A percentile compares a stretch with the other conserved stretches of the same genome.
Evolutionary conservation across 2,797 vertebrate species (phyloP).

Genomic region (Bryconaethiops microstoma): DNA sequence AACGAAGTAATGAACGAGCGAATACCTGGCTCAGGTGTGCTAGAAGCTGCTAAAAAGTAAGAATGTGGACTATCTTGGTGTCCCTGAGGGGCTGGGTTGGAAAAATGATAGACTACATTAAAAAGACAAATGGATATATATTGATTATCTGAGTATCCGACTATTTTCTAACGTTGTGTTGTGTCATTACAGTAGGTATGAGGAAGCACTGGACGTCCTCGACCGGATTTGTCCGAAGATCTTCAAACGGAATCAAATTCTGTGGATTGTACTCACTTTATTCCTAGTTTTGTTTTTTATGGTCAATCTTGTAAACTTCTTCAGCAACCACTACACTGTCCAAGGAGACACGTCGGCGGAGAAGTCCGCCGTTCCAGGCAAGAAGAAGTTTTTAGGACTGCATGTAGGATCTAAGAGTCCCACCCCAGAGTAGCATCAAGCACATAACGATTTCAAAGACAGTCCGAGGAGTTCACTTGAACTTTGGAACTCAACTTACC

Average conservation of each 20-base stretch:
- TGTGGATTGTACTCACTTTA: constrained; percentile 72
- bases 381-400: constrained; percentile 67
- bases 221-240: constrained; percentile 74
- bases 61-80: not conserved
- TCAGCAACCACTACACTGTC: constrained; percentile 69
- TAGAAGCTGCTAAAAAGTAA: not conserved
- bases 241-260: constrained; percentile 66
- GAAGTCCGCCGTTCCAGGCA: constrained; percentile 48
- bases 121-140: not conserved
- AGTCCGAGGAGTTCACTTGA: not conserved
- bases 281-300: constrained; percentile 74
- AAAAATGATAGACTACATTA: not conserved
- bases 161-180: not conserved
- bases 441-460: not conserved
- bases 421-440: constrained; percentile 52
- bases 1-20: not conserved
- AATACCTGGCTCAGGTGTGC: not conserved
- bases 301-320: constrained; percentile 76
- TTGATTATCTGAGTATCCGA: not conserved
- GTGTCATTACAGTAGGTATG: constrained; percentile 69
- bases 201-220: constrained; percentile 71
- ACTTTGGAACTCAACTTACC: not conserved
- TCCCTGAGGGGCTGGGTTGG: not conserved
- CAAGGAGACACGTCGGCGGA: constrained; percentile 69
- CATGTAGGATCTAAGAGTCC: constrained; percentile 66